Evolutionary conservation across 2,888 invertebrate genomes (phyloP), one percentile per base, ranked within the genome.

Genomic region (Periphyllus acericola): DNA sequence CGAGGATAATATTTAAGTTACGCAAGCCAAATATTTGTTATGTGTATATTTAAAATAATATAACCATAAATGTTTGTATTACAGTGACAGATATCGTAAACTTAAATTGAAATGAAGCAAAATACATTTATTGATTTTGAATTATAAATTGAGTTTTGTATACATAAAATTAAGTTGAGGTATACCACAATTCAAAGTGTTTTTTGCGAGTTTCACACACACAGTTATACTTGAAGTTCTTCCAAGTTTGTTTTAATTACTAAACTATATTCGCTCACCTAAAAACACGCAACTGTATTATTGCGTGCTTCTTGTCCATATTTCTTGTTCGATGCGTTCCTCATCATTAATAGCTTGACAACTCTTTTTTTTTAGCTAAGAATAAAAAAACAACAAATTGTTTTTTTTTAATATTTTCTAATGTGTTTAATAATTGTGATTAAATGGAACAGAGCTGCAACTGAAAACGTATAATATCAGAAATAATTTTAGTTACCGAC

Each of bases 211-310:
- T 72, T 68, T 82, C 25, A 52, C 46, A 68, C 11, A 66, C 21
- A 52, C 46, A 17, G 3, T 40, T 29, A 66, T 19, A 34, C 8
- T 68, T 0, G 66, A 76, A 84, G 84, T 76, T 76, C 25, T 8
- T 68, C 32, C 11, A 68, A 85, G 66, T 76, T 71, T 76, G 0
- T 76, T 78, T 85, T 85, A 85, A 85, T 85, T 85, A 85, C 68
- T 68, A n/a, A n/a, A 66, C 55, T 66, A 36, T 25, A 40, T 66
- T 76, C 40, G 66, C 25, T 75, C 29, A 32, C 46, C 19, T 0
- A 25, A 60, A n/a, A 85, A 68, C 84, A 85, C 84, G 84, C 84
- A 21, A 85, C 25, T 52, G n/a, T n/a, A 0, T 29, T 68, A 52
- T 85, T 21, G 84, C 84, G 84, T 85, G 84, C 9, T 25, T 19